Evolutionary conservation across 2,888 invertebrate species (phyloP).

Genomic region (Empis livida): DNA sequence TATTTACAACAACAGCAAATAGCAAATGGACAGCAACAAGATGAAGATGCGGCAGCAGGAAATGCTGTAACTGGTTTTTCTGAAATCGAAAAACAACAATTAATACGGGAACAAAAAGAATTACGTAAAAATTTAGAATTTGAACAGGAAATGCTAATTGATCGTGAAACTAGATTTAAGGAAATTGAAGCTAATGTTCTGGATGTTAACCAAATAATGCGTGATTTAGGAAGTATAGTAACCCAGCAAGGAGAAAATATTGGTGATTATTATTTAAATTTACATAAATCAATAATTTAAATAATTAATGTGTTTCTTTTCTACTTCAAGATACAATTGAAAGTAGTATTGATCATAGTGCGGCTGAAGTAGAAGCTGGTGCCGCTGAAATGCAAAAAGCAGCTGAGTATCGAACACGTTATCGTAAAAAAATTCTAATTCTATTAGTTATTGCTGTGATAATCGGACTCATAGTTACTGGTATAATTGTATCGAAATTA

Average conservation of each 20-base stretch:
- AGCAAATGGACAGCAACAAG: slow-evolving; percentile 15
- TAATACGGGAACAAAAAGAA: slow-evolving; percentile 28
- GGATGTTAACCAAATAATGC: slow-evolving; percentile 75
- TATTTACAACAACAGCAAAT: slow-evolving; percentile 18
- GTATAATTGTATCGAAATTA: slow-evolving; percentile 49
- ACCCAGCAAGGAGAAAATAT: slow-evolving; percentile 56
- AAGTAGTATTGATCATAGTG: slow-evolving; percentile 62
- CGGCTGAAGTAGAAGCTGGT: slow-evolving; percentile 65
- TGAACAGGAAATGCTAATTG: slow-evolving; percentile 65
- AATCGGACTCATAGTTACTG: slow-evolving; percentile 52
- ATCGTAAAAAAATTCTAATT: slow-evolving; percentile 60
- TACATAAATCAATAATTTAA: not conserved
- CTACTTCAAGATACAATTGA: slow-evolving; percentile 63
- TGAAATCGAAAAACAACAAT: slow-evolving; percentile 20
- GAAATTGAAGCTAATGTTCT: slow-evolving; percentile 71
- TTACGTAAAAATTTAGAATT: slow-evolving; percentile 44
- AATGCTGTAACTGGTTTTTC: slow-evolving; percentile 26
- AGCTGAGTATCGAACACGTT: slow-evolving; percentile 61
- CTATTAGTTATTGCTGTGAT: slow-evolving; percentile 53
- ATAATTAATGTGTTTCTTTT: not conserved
- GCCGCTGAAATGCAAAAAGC: slow-evolving; percentile 69
- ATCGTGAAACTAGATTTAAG: slow-evolving; percentile 65
- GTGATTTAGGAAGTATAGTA: slow-evolving; percentile 57
- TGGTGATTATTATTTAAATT: slow-evolving; percentile 44
- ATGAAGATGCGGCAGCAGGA: slow-evolving; percentile 33